Base-by-base conservation (phyloP, 2,888 invertebrate genomes). In the Dicycla oo region DNA sequence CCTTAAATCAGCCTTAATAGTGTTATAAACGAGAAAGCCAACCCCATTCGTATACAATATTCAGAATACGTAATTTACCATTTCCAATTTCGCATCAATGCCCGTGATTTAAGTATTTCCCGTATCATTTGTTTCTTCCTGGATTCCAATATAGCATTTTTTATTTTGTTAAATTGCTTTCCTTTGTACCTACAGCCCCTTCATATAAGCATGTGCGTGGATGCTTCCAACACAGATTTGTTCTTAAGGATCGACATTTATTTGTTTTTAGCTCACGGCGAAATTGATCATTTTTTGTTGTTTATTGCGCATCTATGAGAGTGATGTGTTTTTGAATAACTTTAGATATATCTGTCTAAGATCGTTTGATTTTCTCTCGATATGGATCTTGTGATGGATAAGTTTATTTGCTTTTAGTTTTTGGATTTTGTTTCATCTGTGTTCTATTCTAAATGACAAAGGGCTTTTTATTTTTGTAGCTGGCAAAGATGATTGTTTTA, bases 141-240 rank as follows among this genome's bases (percentile, higher is more conserved):
- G 75, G 80, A 89, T 90, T 91, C 89, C 92, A 91, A 94, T 93
- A 94, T 93, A 87, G 90, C 89, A 91, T 93, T 94, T 95, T 94
- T 93, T 94, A 94, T 94, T 95, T 94, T 93, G 91, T 94, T 93
- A 95, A 96, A 96, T 95, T 94, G 94, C 95, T 95, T 95, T 94
- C 88, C 93, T 95, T 94, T 95, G 94, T 94, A 93, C n/a, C n/a
- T n/a, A n/a, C 82, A 88, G 87, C 93, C 85, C 92, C 92, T 90
- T 92, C 93, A 91, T 93, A 93, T 88, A 91, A 90, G 90, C 92
- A 93, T 92, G 91, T 93, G 92, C 91, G 93, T 86, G 88, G 87
- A 84, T 89, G 88, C 87, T 88, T 88, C 89, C 80, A 90, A 93
- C 92, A 91, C 90, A 93, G 94, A 95, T 95, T 94, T 93, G 94